These are phyloP conservation scores for Probosciger aterrimus DNA, from an alignment of 2,113 vertebrate species.

Conservation along the genomic window DNA sequence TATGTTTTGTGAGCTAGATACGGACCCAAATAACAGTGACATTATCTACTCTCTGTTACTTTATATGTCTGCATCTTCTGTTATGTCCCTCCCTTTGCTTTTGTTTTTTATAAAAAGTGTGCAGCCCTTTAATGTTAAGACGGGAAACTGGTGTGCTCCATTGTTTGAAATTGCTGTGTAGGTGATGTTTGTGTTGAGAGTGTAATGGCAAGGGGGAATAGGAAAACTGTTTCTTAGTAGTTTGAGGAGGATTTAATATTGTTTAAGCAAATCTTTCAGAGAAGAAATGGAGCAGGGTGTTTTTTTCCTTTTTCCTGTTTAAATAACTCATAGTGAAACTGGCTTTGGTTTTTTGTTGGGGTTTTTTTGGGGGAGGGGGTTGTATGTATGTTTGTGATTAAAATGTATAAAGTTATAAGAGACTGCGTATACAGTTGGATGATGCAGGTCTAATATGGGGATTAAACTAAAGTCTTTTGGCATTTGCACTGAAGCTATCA, in stretches of 20 bases:
- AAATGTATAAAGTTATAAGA: background rate
- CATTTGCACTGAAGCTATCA: background rate
- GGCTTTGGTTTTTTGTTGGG: background rate
- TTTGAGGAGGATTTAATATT: background rate
- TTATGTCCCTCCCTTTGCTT: background rate
- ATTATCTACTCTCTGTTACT: background rate
- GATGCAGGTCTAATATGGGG: background rate
- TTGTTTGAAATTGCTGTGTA: background rate
- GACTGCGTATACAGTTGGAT: background rate
- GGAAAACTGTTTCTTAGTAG: background rate
- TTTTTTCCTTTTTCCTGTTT: background rate
- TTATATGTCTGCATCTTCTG: background rate
- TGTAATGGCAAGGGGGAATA: fast-evolving
- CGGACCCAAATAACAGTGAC: background rate
- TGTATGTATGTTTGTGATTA: background rate
- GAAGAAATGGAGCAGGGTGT: background rate
- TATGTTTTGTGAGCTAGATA: background rate
- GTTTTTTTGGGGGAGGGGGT: background rate
- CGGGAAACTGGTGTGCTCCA: background rate
- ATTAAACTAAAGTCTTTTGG: background rate
- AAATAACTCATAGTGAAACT: background rate
- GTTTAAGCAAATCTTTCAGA: background rate
- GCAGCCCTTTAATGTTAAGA: background rate
- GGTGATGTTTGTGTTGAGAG: background rate
- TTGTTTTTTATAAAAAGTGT: background rate